phyloP scores from a whole-genome alignment of 2,888 invertebrate species.

The Cataglyphis altisquamis region DNA sequence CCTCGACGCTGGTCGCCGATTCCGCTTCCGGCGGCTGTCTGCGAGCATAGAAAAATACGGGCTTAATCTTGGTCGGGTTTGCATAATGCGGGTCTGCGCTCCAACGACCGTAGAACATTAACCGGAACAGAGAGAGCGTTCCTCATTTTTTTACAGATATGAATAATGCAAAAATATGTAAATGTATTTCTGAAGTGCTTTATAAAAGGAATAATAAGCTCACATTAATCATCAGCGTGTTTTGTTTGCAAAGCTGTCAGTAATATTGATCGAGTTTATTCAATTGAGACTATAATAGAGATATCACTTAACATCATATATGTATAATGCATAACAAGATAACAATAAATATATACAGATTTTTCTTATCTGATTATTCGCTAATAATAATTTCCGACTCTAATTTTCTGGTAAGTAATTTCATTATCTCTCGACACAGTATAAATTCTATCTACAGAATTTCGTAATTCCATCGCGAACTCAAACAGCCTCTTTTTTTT shows the following conservation, averaged over 20 bases:
- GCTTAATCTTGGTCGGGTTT: constrained; percentile 15
- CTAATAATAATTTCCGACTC: not conserved
- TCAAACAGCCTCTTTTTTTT: not conserved
- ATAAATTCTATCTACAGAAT: not conserved
- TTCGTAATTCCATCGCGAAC: not conserved
- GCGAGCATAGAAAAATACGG: constrained; percentile 28
- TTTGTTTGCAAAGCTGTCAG: not conserved
- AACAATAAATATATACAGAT: not conserved
- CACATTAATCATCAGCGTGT: not conserved
- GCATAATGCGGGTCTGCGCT: constrained; percentile 23
- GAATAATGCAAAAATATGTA: not conserved
- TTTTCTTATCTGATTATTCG: not conserved
- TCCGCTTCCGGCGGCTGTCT: constrained; percentile 57
- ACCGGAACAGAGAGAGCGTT: not conserved
- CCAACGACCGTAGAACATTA: not conserved
- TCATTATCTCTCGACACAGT: not conserved
- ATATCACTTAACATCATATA: too few species aligned
- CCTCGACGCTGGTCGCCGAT: constrained; percentile 48
- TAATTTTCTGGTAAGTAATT: not conserved
- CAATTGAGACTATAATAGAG: not conserved
- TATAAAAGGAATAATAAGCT: not conserved
- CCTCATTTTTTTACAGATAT: not conserved
- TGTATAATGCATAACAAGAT: not conserved
- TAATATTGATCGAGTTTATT: not conserved
- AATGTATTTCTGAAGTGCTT: not conserved